These are phyloP conservation scores for Pavo muticus DNA, from an alignment of 2,113 vertebrate genomes.

Conservation along the genomic window DNA sequence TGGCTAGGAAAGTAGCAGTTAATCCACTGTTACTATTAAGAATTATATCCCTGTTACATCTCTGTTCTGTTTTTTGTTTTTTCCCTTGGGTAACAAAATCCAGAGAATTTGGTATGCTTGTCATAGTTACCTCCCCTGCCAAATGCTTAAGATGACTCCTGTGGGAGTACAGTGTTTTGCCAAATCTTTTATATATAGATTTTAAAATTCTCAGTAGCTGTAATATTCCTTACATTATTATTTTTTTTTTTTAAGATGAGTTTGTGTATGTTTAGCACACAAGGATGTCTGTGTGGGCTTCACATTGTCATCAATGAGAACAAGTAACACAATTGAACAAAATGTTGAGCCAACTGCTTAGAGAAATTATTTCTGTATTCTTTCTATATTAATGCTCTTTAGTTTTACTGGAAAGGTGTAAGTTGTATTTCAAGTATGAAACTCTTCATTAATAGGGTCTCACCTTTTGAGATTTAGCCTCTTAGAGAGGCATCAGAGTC, in stretches of 20 bases:
- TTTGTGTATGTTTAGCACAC: background rate
- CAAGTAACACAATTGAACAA: background rate
- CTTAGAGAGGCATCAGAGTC: background rate
- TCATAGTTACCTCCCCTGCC: background rate
- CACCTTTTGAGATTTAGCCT: background rate
- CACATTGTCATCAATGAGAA: background rate
- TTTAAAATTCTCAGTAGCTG: background rate
- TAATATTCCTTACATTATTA: background rate
- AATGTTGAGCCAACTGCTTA: background rate
- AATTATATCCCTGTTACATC: background rate
- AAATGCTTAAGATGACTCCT: background rate
- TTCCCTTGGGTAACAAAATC: background rate
- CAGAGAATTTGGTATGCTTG: background rate
- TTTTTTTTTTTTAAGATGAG: background rate
- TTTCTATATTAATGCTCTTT: background rate
- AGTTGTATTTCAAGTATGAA: background rate
- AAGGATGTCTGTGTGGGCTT: background rate
- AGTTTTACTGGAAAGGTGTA: background rate
- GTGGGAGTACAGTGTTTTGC: background rate
- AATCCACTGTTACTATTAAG: constrained; percentile 12
- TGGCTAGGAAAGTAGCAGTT: background rate
- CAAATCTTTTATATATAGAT: background rate
- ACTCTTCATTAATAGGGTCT: background rate
- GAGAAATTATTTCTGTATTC: background rate
- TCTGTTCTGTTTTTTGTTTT: constrained; percentile 18